Evolutionary conservation across 1,140 invertebrate species (phyloP).

Genomic region (Dendrolimus punctatus): DNA sequence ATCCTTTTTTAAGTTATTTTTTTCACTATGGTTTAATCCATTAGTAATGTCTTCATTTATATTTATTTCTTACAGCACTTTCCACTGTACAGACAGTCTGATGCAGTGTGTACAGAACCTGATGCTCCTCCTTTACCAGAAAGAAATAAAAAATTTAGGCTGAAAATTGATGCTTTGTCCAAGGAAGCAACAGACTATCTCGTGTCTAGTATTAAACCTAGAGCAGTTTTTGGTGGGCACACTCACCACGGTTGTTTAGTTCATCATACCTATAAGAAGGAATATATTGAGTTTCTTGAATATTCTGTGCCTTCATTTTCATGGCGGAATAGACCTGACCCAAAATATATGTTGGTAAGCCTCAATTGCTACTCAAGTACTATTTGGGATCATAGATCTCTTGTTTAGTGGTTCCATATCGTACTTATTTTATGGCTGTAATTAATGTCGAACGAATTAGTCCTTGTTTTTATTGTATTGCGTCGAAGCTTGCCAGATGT

Average conservation of each 20-base stretch:
- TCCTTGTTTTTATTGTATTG: too few relatives aligned
- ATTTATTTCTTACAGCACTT: conserved; percentile 82
- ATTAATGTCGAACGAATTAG: too few relatives aligned
- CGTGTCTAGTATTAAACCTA: conserved; percentile 81
- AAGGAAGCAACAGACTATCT: conserved; percentile 84
- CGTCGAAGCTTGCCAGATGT: too few relatives aligned
- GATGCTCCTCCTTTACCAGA: conserved; percentile 84
- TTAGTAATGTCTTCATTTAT: too few relatives aligned
- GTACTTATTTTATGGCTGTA: too few relatives aligned
- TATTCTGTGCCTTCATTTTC: conserved; percentile 93
- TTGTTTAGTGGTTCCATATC: too few relatives aligned
- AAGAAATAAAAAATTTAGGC: conserved; percentile 77
- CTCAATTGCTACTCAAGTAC: neutral
- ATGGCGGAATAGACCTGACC: conserved; percentile 95
- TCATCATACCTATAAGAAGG: conserved; percentile 54
- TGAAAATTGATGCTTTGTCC: conserved; percentile 92
- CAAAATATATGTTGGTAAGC: conserved; percentile 89
- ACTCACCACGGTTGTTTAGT: conserved; percentile 91
- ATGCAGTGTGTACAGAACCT: conserved; percentile 84
- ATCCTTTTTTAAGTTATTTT: neutral
- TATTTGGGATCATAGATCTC: too few relatives aligned
- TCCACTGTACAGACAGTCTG: conserved; percentile 92
- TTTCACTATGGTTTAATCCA: neutral
- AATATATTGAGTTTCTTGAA: conserved; percentile 69
- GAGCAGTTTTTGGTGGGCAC: conserved; percentile 90